A percentile compares a stretch with the other conserved stretches of the same genome.
phyloP scores from a whole-genome alignment of 1,140 invertebrate genomes.

The Cherax destructor region DNA sequence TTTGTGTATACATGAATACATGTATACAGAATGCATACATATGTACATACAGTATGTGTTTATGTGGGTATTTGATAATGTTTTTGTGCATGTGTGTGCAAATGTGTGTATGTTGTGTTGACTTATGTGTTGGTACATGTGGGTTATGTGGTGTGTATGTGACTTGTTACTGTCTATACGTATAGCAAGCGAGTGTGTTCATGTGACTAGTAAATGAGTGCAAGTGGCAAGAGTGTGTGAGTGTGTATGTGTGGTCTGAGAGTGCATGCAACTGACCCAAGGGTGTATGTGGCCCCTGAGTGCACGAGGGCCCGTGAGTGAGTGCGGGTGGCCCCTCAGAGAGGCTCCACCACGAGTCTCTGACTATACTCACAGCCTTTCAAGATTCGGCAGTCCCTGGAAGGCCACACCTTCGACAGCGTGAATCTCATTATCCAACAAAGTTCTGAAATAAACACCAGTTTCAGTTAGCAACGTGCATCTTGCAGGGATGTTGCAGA shows the following conservation, averaged over 20 bases:
- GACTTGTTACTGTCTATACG: neutral
- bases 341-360: neutral
- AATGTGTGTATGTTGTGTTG: neutral
- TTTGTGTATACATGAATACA: too few species aligned
- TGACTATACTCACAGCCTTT: neutral
- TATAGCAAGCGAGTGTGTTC: neutral
- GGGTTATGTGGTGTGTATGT: too few species aligned
- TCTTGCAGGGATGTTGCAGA: too few species aligned
- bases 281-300: neutral
- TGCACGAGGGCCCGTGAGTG: neutral
- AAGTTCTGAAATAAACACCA: neutral
- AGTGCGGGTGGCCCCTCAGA: neutral
- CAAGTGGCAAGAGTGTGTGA: neutral
- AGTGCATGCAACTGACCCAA: neutral
- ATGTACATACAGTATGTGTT: neutral
- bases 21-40: too few species aligned
- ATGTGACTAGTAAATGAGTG: neutral
- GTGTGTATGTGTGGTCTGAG: neutral
- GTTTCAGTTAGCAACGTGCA: neutral
- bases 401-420: neutral
- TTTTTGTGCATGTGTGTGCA: neutral
- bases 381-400: neutral
- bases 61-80: too few species aligned
- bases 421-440: constrained; percentile 1
- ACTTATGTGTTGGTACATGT: neutral